A percentile compares a stretch with the other conserved stretches of the same genome.
Conservation (phyloP, 2,113 vertebrate genomes). For the Nyctibius bracteatus region DNA sequence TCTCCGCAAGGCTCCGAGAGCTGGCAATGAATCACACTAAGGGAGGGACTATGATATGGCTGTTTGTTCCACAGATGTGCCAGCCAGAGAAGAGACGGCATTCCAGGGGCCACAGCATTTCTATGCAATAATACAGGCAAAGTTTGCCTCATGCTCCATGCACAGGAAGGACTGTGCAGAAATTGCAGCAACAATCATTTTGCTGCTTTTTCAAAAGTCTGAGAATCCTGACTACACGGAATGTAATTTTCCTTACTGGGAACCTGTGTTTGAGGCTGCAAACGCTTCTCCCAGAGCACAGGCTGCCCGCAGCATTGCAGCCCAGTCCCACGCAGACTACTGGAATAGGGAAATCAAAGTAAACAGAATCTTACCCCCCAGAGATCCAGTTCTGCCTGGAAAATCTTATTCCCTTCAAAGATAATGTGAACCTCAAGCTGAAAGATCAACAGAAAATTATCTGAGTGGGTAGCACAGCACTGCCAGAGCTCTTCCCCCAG, state of each 20-base stretch:
- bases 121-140: not conserved
- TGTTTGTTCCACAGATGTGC: not conserved
- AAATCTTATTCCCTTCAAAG: conserved; percentile 88
- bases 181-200: not conserved
- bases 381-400: conserved; percentile 85
- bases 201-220: not conserved
- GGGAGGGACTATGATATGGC: not conserved
- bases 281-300: not conserved
- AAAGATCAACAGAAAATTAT: conserved; percentile 22
- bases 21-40: not conserved
- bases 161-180: not conserved
- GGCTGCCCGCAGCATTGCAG: not conserved
- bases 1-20: not conserved
- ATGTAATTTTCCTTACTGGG: not conserved
- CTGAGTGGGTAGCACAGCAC: not conserved
- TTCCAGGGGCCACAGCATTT: not conserved
- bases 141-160: not conserved
- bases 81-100: not conserved
- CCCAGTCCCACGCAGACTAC: not conserved
- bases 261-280: not conserved
- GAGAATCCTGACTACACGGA: not conserved
- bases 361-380: conserved; percentile 86
- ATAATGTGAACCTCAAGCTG: conserved; percentile 85
- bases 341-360: not conserved
- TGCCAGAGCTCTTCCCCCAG: not conserved